Conservation (phyloP, 2,797 vertebrate species). For the Gymnoscopelus microlampas region DNA sequence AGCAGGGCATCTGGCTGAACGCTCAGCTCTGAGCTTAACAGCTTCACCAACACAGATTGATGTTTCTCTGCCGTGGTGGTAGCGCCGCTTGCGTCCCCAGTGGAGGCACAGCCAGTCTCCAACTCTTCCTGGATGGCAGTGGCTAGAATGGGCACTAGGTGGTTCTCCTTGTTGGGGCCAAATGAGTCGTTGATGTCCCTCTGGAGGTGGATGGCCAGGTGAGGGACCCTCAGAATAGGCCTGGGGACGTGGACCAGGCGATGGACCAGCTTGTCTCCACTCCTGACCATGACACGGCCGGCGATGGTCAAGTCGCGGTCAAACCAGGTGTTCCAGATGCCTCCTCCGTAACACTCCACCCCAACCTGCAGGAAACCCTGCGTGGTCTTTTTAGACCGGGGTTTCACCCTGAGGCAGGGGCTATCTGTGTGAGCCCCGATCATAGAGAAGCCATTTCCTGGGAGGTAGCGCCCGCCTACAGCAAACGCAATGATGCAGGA, state of each 20-base stretch:
- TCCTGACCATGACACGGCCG: slow-evolving; percentile 93
- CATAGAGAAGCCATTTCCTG: slow-evolving; percentile 95
- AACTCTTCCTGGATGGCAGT: slow-evolving; percentile 90
- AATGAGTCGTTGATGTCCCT: slow-evolving; percentile 94
- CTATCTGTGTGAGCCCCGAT: slow-evolving; percentile 97
- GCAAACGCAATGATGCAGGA: slow-evolving; percentile 95
- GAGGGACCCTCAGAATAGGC: slow-evolving; percentile 92
- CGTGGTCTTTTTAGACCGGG: slow-evolving; percentile 87
- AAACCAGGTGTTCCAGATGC: slow-evolving; percentile 99
- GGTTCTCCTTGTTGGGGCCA: slow-evolving; percentile 93
- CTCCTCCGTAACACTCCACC: slow-evolving; percentile 95
- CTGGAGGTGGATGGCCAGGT: slow-evolving; percentile 97
- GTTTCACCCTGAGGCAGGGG: slow-evolving; percentile 95
- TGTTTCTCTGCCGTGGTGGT: slow-evolving; percentile 85
- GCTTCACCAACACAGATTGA: slow-evolving; percentile 84
- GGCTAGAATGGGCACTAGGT: slow-evolving; percentile 95
- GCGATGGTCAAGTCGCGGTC: slow-evolving; percentile 95
- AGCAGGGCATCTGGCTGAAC: slow-evolving; percentile 86
- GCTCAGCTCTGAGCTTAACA: slow-evolving; percentile 86
- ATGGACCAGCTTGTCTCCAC: slow-evolving; percentile 82
- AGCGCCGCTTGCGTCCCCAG: slow-evolving; percentile 67
- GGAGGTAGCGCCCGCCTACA: slow-evolving; percentile 88
- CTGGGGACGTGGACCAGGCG: slow-evolving; percentile 84
- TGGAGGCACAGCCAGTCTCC: slow-evolving; percentile 79
- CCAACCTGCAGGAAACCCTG: slow-evolving; percentile 91